These are phyloP conservation scores for Hirtodrosophila cameraria DNA, from an alignment of 2,888 invertebrate genomes.

Conservation along the genomic window DNA sequence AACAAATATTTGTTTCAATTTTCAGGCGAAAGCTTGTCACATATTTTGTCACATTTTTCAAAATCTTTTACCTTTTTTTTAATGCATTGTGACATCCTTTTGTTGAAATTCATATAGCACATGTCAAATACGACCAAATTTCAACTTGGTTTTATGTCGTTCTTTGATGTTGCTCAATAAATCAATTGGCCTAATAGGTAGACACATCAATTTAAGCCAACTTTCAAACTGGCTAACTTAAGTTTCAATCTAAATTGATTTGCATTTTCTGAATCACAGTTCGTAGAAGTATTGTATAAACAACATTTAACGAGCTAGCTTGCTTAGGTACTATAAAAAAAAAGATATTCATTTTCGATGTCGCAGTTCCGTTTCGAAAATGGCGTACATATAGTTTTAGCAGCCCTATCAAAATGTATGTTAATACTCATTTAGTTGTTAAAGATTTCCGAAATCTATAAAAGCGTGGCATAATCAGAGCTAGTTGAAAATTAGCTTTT, in stretches of 20 bases:
- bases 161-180: conserved; percentile 37
- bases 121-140: conserved; percentile 34
- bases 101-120: conserved; percentile 1
- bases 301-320: neutral
- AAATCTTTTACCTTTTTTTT: conserved; percentile 16
- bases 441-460: neutral
- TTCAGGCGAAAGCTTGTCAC: conserved; percentile 30
- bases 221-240: conserved; percentile 6
- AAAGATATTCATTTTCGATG: too few relatives aligned
- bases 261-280: conserved; percentile 25
- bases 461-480: too few relatives aligned
- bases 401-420: conserved; percentile 2
- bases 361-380: conserved; percentile 6
- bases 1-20: conserved; percentile 27
- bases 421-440: neutral
- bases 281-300: too few relatives aligned
- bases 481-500: neutral
- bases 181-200: conserved; percentile 40
- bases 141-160: conserved; percentile 6
- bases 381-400: conserved; percentile 1
- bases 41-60: conserved; percentile 44
- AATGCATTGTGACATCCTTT: conserved; percentile 11
- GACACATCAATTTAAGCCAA: conserved; percentile 46
- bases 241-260: conserved; percentile 30
- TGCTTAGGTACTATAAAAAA: conserved; percentile 2